These are phyloP conservation scores for Melanotaenia trifasciata DNA, from an alignment of 2,797 vertebrate genomes.

Conservation along the genomic window DNA sequence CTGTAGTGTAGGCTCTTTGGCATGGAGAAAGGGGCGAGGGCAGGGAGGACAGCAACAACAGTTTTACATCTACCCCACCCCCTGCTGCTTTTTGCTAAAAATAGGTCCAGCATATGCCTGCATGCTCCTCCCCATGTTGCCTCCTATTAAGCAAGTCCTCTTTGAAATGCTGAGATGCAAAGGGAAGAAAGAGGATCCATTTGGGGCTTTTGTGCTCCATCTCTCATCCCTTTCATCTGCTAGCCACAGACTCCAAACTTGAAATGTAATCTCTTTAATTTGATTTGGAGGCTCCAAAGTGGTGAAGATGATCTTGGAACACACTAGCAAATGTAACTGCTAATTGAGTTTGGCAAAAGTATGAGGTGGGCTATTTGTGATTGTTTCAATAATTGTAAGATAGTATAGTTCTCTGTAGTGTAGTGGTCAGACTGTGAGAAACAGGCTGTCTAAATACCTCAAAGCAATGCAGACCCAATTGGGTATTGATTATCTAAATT, in stretches of 20 bases:
- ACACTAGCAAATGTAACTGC: conserved; percentile 51
- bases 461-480: conserved; percentile 26
- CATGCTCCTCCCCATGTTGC: conserved; percentile 67
- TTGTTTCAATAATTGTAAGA: conserved; percentile 22
- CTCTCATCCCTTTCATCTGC: conserved; percentile 59
- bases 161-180: conserved; percentile 70
- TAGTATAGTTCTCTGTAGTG: conserved; percentile 20
- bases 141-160: conserved; percentile 71
- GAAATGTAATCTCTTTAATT: conserved; percentile 75
- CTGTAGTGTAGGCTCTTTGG: conserved; percentile 50
- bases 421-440: neutral
- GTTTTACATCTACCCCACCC: conserved; percentile 58
- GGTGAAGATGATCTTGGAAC: conserved; percentile 42
- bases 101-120: conserved; percentile 72
- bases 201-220: conserved; percentile 61
- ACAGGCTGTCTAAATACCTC: conserved; percentile 14
- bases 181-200: conserved; percentile 58
- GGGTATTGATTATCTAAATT: conserved; percentile 44
- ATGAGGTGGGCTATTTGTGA: conserved; percentile 31
- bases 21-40: conserved; percentile 52
- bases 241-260: conserved; percentile 52
- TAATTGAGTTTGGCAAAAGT: conserved; percentile 61
- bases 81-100: conserved; percentile 67
- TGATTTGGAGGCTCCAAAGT: conserved; percentile 61
- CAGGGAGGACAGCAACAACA: conserved; percentile 58